Evolutionary conservation across 1,140 invertebrate genomes (phyloP).

Genomic region (Grapholita molesta): DNA sequence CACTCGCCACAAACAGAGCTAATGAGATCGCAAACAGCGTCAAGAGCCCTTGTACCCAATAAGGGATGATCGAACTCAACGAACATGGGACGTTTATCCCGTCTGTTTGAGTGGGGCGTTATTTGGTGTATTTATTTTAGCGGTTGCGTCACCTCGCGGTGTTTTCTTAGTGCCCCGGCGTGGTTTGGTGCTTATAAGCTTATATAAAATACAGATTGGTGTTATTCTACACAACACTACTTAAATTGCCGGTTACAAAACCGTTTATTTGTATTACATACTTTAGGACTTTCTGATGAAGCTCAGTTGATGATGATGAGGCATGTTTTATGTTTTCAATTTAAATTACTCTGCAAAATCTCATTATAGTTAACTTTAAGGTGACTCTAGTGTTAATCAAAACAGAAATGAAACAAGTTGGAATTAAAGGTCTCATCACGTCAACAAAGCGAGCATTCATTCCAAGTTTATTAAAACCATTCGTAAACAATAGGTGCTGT

Average conservation of each 20-base stretch:
- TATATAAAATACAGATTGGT: neutral
- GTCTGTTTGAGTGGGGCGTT: constrained; percentile 59
- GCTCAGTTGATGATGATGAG: too few species aligned
- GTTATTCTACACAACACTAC: neutral
- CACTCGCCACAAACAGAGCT: constrained; percentile 55
- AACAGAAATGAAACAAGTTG: neutral
- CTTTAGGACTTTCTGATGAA: too few species aligned
- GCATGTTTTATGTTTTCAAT: neutral
- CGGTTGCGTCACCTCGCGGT: constrained; percentile 19
- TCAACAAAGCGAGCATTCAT: constrained; percentile 6
- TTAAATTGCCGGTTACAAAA: neutral
- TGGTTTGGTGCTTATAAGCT: neutral
- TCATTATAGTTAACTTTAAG: neutral
- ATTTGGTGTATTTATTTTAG: constrained; percentile 55
- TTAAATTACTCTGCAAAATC: neutral
- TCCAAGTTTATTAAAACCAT: constrained; percentile 21
- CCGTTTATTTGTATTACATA: too few species aligned
- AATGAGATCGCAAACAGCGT: constrained; percentile 68
- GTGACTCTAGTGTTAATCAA: neutral
- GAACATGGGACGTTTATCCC: constrained; percentile 34
- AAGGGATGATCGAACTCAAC: constrained; percentile 37
- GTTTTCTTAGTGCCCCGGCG: neutral
- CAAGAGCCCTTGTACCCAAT: constrained; percentile 43
- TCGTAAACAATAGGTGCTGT: constrained; percentile 30
- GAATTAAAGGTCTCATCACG: neutral